These are phyloP conservation scores for Lacanobia wlatinum DNA, from an alignment of 2,888 invertebrate species.

Conservation along the genomic window DNA sequence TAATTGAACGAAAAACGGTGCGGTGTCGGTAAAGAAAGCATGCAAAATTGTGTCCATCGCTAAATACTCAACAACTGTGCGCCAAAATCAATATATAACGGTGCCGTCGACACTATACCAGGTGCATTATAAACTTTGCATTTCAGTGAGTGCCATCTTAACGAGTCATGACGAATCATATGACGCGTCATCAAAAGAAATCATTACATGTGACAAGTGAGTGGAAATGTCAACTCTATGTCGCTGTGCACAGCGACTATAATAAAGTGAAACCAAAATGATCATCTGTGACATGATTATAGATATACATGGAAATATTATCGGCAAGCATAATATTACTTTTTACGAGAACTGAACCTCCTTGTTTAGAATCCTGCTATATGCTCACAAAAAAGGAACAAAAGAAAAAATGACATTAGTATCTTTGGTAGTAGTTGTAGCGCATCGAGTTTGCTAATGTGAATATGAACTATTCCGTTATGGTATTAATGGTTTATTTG, in stretches of 20 bases:
- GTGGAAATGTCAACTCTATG: slow-evolving; percentile 87
- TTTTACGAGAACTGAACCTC: slow-evolving; percentile 89
- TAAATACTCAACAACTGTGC: slow-evolving; percentile 91
- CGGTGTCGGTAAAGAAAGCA: slow-evolving; percentile 90
- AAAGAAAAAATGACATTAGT: slow-evolving; percentile 90
- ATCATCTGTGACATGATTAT: slow-evolving; percentile 81
- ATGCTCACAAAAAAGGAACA: slow-evolving; percentile 88
- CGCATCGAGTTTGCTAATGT: slow-evolving; percentile 72
- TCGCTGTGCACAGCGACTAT: slow-evolving; percentile 76
- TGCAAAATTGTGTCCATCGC: slow-evolving; percentile 91
- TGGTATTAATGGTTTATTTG: slow-evolving; percentile 68
- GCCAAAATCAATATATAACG: slow-evolving; percentile 90
- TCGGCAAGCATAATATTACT: slow-evolving; percentile 89
- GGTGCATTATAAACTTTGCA: slow-evolving; percentile 90
- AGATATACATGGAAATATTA: slow-evolving; percentile 82
- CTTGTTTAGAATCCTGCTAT: slow-evolving; percentile 90
- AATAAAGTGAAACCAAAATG: slow-evolving; percentile 79
- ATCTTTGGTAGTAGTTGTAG: slow-evolving; percentile 77
- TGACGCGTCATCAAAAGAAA: slow-evolving; percentile 84
- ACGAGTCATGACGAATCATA: slow-evolving; percentile 77
- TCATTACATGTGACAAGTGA: slow-evolving; percentile 94
- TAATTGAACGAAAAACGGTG: slow-evolving; percentile 87
- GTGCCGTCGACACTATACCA: slow-evolving; percentile 90
- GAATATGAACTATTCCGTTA: slow-evolving; percentile 70
- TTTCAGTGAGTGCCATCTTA: slow-evolving; percentile 91